phyloP scores from a whole-genome alignment of 1,140 invertebrate genomes.

The Acromyrmex heyeri region DNA sequence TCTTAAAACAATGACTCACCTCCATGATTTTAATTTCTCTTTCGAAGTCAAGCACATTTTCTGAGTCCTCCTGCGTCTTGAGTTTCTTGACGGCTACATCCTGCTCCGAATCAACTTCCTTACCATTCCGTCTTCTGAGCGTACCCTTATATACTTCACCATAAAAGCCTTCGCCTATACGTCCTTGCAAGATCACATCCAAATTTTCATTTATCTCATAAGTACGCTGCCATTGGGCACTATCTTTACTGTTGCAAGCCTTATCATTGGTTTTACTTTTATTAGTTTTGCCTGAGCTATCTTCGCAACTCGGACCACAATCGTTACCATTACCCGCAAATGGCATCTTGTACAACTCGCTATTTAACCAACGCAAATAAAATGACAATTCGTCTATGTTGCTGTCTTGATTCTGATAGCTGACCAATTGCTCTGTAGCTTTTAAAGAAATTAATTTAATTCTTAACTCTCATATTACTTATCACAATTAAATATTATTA shows the following conservation, averaged over 20 bases:
- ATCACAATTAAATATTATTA: neutral
- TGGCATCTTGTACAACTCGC: constrained; percentile 4
- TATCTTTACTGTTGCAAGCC: constrained; percentile 60
- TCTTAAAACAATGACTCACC: constrained; percentile 79
- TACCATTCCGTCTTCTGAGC: constrained; percentile 86
- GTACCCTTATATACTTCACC: constrained; percentile 91
- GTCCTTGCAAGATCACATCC: constrained; percentile 88
- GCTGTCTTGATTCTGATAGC: constrained; percentile 33
- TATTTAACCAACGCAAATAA: constrained; percentile 17
- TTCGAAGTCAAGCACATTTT: constrained; percentile 88
- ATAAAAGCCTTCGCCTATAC: constrained; percentile 91
- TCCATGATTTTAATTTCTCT: constrained; percentile 93
- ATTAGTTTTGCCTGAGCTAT: constrained; percentile 5
- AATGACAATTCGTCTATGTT: constrained; percentile 33
- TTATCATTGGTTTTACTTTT: constrained; percentile 28
- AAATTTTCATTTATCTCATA: constrained; percentile 86
- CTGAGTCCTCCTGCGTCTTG: constrained; percentile 84
- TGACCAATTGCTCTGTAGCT: neutral
- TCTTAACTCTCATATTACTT: neutral
- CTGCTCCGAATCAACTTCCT: constrained; percentile 81
- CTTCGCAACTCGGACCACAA: neutral
- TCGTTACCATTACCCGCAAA: neutral
- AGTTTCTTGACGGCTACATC: constrained; percentile 92
- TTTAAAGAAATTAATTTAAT: constrained; percentile 23
- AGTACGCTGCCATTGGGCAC: constrained; percentile 75